Conservation (phyloP, 2,888 invertebrate genomes). For the Resseliella maxima region DNA sequence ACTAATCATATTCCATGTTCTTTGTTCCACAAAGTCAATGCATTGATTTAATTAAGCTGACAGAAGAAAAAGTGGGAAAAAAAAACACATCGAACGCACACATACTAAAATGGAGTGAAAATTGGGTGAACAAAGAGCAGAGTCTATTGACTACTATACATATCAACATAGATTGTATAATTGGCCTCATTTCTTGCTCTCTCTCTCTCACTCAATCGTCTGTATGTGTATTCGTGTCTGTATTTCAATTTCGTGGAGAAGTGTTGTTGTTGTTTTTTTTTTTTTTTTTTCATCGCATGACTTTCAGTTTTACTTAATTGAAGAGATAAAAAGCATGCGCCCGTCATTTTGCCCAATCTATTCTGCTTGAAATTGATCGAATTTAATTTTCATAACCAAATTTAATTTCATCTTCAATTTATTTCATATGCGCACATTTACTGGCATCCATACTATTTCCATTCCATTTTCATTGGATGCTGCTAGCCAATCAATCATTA, state of each 20-base stretch:
- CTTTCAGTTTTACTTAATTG: constrained; percentile 20
- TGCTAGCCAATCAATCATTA: neutral
- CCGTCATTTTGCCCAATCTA: neutral
- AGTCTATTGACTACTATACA: neutral
- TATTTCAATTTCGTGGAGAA: too few species aligned
- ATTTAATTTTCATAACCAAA: constrained; percentile 23
- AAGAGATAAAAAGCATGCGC: constrained; percentile 34
- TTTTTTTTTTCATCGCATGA: too few species aligned
- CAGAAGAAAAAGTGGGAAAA: neutral
- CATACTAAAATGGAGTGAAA: neutral
- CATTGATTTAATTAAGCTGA: constrained; percentile 5
- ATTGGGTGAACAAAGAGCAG: neutral
- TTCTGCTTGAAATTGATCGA: neutral
- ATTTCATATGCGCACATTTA: neutral
- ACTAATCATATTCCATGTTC: constrained; percentile 15
- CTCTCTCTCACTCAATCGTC: neutral
- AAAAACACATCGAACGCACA: neutral
- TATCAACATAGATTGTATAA: neutral
- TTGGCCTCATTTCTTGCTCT: constrained; percentile 12
- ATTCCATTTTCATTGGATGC: neutral
- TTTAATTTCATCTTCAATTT: constrained; percentile 17
- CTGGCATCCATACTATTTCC: neutral
- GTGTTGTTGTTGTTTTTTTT: neutral
- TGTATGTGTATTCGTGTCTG: too few species aligned
- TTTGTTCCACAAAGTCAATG: constrained; percentile 28